Evolutionary conservation across 2,888 invertebrate genomes (phyloP).

Genomic region (Aspidiotus destructor): DNA sequence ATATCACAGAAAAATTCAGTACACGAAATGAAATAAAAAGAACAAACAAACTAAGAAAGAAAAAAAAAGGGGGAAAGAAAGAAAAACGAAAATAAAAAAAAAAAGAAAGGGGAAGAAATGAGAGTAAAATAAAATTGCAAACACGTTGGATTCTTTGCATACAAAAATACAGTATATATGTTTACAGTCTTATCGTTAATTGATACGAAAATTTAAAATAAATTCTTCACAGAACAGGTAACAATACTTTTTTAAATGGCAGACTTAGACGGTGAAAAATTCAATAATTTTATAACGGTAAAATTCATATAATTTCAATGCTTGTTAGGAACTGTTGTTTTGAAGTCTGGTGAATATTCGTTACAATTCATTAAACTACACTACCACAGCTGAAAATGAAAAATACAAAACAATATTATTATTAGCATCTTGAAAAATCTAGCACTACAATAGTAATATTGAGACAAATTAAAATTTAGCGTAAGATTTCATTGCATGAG

Average conservation of each 20-base stretch:
- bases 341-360: constrained; percentile 25
- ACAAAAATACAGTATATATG: constrained; percentile 24
- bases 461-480: too few relatives aligned
- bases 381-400: constrained; percentile 32
- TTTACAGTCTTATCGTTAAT: constrained; percentile 32
- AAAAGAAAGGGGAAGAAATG: too few relatives aligned
- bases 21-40: constrained; percentile 17
- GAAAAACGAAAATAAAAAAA: too few relatives aligned
- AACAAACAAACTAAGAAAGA: too few relatives aligned
- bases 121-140: constrained; percentile 10
- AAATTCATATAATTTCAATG: constrained; percentile 27
- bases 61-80: too few relatives aligned
- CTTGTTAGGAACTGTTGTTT: constrained; percentile 33
- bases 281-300: constrained; percentile 10
- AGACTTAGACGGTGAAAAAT: constrained; percentile 33
- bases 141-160: constrained; percentile 14
- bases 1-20: constrained; percentile 31
- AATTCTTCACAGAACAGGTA: constrained; percentile 31
- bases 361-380: constrained; percentile 25
- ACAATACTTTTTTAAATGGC: constrained; percentile 34
- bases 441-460: background rate
- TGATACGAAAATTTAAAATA: constrained; percentile 32
- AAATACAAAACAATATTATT: background rate
- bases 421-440: background rate
- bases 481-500: too few relatives aligned